phyloP scores from a whole-genome alignment of 2,797 vertebrate genomes.

The Schizopygopsis malacanthus region DNA sequence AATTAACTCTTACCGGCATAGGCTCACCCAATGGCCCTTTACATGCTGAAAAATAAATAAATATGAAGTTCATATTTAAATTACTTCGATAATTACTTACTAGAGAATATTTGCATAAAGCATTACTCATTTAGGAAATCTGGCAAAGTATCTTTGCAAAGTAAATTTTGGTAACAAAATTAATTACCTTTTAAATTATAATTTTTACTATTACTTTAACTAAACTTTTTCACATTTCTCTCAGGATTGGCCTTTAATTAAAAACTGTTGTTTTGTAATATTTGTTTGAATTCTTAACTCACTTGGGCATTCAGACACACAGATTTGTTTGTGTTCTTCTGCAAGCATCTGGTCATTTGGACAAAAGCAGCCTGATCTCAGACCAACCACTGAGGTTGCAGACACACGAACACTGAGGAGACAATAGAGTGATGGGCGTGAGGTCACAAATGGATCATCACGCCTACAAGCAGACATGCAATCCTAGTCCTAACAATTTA shows the following conservation, averaged over 20 bases:
- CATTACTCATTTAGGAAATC: not conserved
- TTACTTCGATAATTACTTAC: not conserved
- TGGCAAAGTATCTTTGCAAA: not conserved
- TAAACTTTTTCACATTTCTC: not conserved
- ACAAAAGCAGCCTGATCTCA: constrained; percentile 73
- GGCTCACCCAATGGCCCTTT: constrained; percentile 71
- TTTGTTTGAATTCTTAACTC: constrained; percentile 59
- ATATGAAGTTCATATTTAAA: not conserved
- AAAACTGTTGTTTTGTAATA: not conserved
- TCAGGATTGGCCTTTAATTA: not conserved
- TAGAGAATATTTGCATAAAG: not conserved
- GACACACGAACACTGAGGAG: constrained; percentile 40
- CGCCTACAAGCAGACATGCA: not conserved
- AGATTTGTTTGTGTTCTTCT: constrained; percentile 65
- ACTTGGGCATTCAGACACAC: constrained; percentile 71
- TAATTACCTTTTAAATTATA: not conserved
- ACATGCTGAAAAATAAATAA: constrained; percentile 66
- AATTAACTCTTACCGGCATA: constrained; percentile 57
- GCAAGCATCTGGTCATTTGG: constrained; percentile 60
- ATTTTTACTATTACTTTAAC: not conserved
- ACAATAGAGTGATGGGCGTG: not conserved
- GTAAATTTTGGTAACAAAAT: not conserved
- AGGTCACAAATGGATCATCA: not conserved
- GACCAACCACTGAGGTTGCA: constrained; percentile 26
- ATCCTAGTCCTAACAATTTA: not conserved